Percentiles rank a stretch among this genome's conserved stretches.
Conservation (phyloP, 2,113 vertebrate genomes). For the Oryzias melastigma region DNA sequence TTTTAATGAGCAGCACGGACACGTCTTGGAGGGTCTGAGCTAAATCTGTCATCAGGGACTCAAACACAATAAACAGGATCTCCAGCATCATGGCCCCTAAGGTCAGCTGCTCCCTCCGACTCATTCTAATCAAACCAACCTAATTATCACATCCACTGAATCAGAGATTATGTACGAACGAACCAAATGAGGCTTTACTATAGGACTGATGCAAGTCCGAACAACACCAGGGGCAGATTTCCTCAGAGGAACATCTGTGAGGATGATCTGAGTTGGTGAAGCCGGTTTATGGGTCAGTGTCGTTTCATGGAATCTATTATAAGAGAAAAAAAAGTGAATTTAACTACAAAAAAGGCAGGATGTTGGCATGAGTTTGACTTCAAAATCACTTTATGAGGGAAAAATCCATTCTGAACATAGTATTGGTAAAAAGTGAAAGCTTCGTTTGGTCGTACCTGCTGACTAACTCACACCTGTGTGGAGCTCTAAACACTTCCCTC, state of each 20-base stretch:
- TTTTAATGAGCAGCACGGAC: conserved; percentile 51
- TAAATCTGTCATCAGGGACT: conserved; percentile 49
- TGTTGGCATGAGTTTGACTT: too few relatives aligned
- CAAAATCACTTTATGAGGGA: too few relatives aligned
- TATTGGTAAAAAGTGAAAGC: too few relatives aligned
- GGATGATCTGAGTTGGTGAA: neutral
- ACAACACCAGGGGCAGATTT: conserved; percentile 24
- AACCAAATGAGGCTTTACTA: conserved; percentile 2
- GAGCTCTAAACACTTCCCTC: conserved; percentile 18
- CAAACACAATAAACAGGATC: conserved; percentile 55
- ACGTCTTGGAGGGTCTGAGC: conserved; percentile 41
- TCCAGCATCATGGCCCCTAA: conserved; percentile 19
- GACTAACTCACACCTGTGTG: too few relatives aligned
- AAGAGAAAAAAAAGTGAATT: too few relatives aligned
- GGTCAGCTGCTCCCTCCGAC: conserved; percentile 29
- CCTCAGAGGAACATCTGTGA: conserved; percentile 14
- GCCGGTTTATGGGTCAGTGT: neutral
- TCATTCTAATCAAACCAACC: conserved; percentile 32
- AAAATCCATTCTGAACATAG: too few relatives aligned
- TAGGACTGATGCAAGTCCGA: conserved; percentile 31
- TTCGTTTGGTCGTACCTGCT: conserved; percentile 1
- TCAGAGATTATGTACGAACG: conserved; percentile 34
- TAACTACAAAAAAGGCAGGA: too few relatives aligned
- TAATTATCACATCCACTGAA: conserved; percentile 73
- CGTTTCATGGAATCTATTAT: too few relatives aligned